phyloP scores from a whole-genome alignment of 2,888 invertebrate species.

The Tenthredo scrophulariae region DNA sequence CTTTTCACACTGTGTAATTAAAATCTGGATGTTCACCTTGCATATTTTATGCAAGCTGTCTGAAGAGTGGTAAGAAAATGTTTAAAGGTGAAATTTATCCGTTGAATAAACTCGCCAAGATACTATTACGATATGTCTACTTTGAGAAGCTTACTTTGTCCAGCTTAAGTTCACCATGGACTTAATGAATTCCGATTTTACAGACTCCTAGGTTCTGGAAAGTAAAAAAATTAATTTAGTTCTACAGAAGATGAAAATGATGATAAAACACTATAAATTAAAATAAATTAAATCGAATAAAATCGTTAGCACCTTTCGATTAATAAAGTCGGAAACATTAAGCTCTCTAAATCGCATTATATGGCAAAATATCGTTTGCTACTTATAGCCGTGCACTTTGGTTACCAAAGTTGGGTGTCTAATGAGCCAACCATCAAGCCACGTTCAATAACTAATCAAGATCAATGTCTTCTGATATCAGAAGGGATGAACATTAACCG shows the following conservation, averaged over 20 bases:
- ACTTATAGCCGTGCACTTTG: not conserved
- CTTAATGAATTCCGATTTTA: conserved; percentile 7
- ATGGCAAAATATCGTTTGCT: not conserved
- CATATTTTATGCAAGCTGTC: conserved; percentile 14
- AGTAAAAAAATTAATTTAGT: not conserved
- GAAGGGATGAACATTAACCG: conserved; percentile 20
- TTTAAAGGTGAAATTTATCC: conserved; percentile 13
- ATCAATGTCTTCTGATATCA: conserved; percentile 23
- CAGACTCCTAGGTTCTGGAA: not conserved
- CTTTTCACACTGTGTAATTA: conserved; percentile 15
- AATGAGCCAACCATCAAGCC: conserved; percentile 6
- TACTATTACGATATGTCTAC: not conserved
- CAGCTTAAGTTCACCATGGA: not conserved
- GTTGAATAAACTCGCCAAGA: not conserved
- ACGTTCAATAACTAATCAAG: conserved; percentile 24
- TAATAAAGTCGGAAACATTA: not conserved
- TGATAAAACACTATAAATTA: not conserved
- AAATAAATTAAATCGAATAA: not conserved
- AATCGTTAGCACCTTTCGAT: not conserved
- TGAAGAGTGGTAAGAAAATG: conserved; percentile 2
- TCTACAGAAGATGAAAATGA: not conserved
- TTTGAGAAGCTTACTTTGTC: conserved; percentile 8
- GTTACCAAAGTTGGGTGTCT: not conserved
- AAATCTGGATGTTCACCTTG: not conserved
- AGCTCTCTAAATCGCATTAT: not conserved